Evolutionary conservation across 2,797 vertebrate genomes (phyloP).

Genomic region (Trachops cirrhosus): DNA sequence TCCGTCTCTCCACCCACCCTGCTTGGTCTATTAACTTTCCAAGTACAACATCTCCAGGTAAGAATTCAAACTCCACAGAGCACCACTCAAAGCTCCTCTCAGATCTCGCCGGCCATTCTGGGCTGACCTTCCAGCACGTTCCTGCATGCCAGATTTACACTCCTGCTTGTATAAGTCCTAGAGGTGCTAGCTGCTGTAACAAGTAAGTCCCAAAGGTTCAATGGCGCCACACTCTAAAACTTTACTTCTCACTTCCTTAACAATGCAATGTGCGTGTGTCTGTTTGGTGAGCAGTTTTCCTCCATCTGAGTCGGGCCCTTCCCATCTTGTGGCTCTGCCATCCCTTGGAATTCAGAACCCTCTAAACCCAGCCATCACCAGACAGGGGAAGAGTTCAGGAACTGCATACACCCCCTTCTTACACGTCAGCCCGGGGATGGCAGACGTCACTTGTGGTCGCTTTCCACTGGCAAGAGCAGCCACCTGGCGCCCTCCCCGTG

Average conservation of each 20-base stretch:
- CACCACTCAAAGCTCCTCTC: no score
- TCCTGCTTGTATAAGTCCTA: fast-evolving
- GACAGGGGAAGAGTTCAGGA: neutral
- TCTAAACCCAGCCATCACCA: neutral
- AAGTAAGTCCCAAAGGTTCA: neutral
- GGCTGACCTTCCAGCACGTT: no score
- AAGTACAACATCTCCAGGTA: neutral
- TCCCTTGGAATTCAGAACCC: neutral
- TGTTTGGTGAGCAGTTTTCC: neutral
- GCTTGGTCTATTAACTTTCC: neutral
- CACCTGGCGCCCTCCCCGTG: neutral
- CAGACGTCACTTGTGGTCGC: neutral
- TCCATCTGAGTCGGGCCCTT: neutral
- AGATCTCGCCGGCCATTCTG: neutral
- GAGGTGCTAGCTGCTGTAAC: neutral
- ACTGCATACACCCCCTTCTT: neutral
- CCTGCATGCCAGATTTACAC: fast-evolving
- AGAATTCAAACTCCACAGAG: neutral
- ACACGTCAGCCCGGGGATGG: neutral
- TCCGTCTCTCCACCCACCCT: neutral
- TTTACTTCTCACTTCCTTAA: neutral
- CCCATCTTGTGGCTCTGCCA: neutral
- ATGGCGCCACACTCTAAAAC: fast-evolving
- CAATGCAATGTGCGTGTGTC: no score
- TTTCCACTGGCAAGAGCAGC: neutral